These are phyloP conservation scores for Synchiropus splendidus DNA, from an alignment of 2,113 vertebrate genomes.

Conservation along the genomic window DNA sequence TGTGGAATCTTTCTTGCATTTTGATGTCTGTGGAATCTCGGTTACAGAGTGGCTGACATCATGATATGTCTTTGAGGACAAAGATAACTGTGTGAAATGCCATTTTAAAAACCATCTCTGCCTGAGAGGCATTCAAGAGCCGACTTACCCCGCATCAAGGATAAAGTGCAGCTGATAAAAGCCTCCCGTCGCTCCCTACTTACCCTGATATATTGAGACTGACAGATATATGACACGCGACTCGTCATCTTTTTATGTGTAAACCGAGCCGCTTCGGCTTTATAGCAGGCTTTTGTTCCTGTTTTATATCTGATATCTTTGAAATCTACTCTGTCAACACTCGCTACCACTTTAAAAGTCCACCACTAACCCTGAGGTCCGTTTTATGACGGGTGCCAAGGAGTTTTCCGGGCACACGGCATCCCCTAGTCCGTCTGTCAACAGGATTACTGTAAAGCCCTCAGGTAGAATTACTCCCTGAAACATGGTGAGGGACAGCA, in stretches of 20 bases:
- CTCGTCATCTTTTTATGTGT: constrained; percentile 11
- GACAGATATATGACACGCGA: constrained; percentile 14
- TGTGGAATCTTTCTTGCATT: constrained; percentile 28
- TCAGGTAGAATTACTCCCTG: too few relatives aligned
- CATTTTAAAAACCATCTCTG: constrained; percentile 44
- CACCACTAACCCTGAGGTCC: too few relatives aligned
- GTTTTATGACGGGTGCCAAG: too few relatives aligned
- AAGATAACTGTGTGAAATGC: constrained; percentile 69
- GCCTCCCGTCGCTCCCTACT: constrained; percentile 12
- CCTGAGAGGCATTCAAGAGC: constrained; percentile 47
- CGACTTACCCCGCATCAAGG: constrained; percentile 23
- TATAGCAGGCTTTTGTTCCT: too few relatives aligned
- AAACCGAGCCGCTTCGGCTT: too few relatives aligned
- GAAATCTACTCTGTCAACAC: too few relatives aligned
- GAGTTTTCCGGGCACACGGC: too few relatives aligned
- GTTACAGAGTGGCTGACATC: constrained; percentile 41
- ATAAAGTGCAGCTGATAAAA: constrained; percentile 32
- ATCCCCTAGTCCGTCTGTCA: too few relatives aligned
- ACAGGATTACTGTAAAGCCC: too few relatives aligned
- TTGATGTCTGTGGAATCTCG: constrained; percentile 27
- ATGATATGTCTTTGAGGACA: constrained; percentile 55
- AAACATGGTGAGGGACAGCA: too few relatives aligned
- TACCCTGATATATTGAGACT: constrained; percentile 30
- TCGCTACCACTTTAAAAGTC: too few relatives aligned
- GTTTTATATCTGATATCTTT: too few relatives aligned